phyloP scores from a whole-genome alignment of 2,888 invertebrate species.

The Xanthorhoe spadicearia region DNA sequence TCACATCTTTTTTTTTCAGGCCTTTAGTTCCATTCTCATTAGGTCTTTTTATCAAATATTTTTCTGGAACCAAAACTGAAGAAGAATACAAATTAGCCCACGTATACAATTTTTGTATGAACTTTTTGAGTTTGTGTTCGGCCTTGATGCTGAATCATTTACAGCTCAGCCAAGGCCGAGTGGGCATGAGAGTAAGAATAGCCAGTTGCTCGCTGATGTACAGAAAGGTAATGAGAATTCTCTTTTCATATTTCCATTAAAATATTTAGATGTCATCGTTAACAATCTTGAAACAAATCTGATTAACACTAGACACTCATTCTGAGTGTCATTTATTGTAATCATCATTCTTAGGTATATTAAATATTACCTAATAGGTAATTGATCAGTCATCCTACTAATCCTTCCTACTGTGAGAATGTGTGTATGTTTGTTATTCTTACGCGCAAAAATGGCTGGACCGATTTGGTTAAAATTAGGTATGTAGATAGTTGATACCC shows the following conservation, averaged over 20 bases:
- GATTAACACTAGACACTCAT: neutral
- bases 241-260: neutral
- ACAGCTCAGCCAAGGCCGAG: conserved; percentile 82
- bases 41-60: conserved; percentile 87
- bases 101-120: conserved; percentile 86
- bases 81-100: conserved; percentile 86
- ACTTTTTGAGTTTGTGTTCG: conserved; percentile 83
- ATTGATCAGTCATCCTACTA: too few relatives aligned
- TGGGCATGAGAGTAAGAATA: conserved; percentile 91
- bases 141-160: conserved; percentile 88
- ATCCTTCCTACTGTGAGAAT: too few relatives aligned
- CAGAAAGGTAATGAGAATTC: conserved; percentile 87
- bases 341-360: neutral
- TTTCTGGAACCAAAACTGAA: conserved; percentile 79
- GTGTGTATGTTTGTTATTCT: too few relatives aligned
- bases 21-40: conserved; percentile 86
- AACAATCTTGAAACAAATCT: neutral
- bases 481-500: too few relatives aligned
- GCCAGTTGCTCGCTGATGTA: conserved; percentile 93
- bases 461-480: too few relatives aligned
- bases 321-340: too few relatives aligned
- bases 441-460: too few relatives aligned
- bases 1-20: conserved; percentile 72
- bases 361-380: too few relatives aligned
- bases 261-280: neutral